Evolutionary conservation across 1,140 invertebrate species (phyloP).

Genomic region (Leptinotarsa texana): DNA sequence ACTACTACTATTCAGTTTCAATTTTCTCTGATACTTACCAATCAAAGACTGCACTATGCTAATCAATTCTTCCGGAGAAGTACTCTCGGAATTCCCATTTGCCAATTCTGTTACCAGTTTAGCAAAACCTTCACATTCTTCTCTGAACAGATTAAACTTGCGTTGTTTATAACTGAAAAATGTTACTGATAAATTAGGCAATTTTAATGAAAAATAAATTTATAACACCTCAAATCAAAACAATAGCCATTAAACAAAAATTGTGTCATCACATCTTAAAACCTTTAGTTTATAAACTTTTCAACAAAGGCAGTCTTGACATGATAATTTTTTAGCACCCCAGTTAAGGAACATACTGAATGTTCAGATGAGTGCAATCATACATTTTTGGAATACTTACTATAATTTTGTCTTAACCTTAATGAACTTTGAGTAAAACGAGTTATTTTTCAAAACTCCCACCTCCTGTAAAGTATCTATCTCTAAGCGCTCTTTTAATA

Average conservation of each 20-base stretch:
- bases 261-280: constrained; percentile 15
- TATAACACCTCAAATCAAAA: constrained; percentile 31
- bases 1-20: neutral
- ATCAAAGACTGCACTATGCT: constrained; percentile 92
- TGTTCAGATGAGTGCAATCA: constrained; percentile 9
- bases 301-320: constrained; percentile 37
- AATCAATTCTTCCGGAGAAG: constrained; percentile 66
- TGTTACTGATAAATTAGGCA: too few species aligned
- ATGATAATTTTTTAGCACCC: constrained; percentile 20
- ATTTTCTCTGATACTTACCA: constrained; percentile 63
- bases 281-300: constrained; percentile 26
- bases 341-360: neutral
- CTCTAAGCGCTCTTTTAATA: constrained; percentile 91
- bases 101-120: constrained; percentile 97
- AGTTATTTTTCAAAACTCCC: constrained; percentile 88
- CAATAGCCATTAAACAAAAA: constrained; percentile 5
- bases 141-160: constrained; percentile 97
- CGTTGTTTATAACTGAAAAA: constrained; percentile 94
- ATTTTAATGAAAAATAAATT: constrained; percentile 11
- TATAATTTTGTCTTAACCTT: constrained; percentile 98
- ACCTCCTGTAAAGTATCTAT: constrained; percentile 91
- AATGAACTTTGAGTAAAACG: constrained; percentile 95
- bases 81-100: constrained; percentile 76
- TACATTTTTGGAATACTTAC: constrained; percentile 67
- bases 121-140: constrained; percentile 98